phyloP scores from a whole-genome alignment of 2,888 invertebrate species.

The Cordylochernes scorpioides region DNA sequence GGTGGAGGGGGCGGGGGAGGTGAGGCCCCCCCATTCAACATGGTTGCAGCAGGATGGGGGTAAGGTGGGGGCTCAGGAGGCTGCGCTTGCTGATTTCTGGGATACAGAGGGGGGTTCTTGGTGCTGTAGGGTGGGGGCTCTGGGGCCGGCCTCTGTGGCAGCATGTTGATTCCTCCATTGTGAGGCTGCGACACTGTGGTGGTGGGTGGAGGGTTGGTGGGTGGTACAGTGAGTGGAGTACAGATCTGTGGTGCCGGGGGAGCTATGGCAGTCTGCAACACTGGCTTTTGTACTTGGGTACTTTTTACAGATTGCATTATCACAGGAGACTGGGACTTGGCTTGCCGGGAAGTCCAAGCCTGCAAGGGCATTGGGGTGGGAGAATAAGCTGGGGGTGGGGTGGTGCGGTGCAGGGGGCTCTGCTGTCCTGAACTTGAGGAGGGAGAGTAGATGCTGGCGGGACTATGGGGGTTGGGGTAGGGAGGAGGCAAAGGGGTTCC shows the following conservation, averaged over 20 bases:
- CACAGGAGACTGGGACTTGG: slow-evolving; percentile 67
- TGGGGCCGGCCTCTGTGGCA: background rate
- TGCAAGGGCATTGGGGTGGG: slow-evolving; percentile 37
- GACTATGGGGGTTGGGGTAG: slow-evolving; percentile 10
- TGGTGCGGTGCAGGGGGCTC: slow-evolving; percentile 12
- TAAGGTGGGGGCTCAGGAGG: background rate
- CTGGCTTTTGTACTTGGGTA: slow-evolving; percentile 73
- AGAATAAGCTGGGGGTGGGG: no score
- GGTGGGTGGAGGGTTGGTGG: background rate
- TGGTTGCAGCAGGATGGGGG: background rate
- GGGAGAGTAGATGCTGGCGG: slow-evolving; percentile 12
- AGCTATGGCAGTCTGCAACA: slow-evolving; percentile 79
- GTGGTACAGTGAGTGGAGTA: background rate
- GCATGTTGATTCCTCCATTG: no score
- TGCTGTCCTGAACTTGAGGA: slow-evolving; percentile 15
- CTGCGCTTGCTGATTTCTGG: no score
- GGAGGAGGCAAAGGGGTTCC: slow-evolving; percentile 3
- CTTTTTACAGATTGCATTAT: slow-evolving; percentile 91
- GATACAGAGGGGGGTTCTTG: no score
- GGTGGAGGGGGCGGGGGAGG: background rate
- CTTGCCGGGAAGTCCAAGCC: slow-evolving; percentile 59
- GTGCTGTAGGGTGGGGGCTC: background rate
- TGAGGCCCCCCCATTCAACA: background rate
- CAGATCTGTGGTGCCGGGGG: slow-evolving; percentile 39
- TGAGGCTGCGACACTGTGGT: background rate